Evolutionary conservation across 1,140 invertebrate species (phyloP), one percentile per base, ranked within the genome.

Genomic region (Thaumatotibia leucotreta): DNA sequence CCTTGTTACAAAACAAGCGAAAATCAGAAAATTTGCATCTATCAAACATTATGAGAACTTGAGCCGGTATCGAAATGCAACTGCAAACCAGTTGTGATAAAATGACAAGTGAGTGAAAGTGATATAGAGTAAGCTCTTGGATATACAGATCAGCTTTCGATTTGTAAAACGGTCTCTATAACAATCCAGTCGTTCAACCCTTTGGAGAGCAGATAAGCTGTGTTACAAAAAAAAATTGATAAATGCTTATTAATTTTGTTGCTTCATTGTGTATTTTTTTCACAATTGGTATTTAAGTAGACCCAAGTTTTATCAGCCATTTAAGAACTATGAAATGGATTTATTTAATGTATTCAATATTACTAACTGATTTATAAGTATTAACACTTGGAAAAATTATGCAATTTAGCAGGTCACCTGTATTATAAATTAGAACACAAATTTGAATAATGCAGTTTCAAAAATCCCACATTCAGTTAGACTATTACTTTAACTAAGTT

Each of bases 271-370:
- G 2, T 14, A 39, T 14, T 39, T 39, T 17, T 17, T n/a, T 39
- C 2, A 39, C n/a, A 39, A n/a, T 17, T 39, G n/a, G 11, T 4
- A 14, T 20, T 14, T 9, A 5, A 45, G 20, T 20, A 0, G n/a
- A 45, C 8, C 17, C 8, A 17, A 17, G 9, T 17, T 4, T 45
- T 45, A 20, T 9, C 17, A 45, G 17, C 6, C 39, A 20, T 45
- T 17, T 17, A 69, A 52, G 65, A 66, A 61, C 35, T 63, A 63
- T 66, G n/a, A n/a, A n/a, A n/a, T n/a, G n/a, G n/a, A n/a, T n/a
- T n/a, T n/a, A n/a, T n/a, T n/a, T n/a, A n/a, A n/a, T n/a, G n/a
- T n/a, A n/a, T n/a, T n/a, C n/a, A n/a, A n/a, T n/a, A n/a, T n/a
- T n/a, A n/a, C n/a, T n/a, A n/a, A n/a, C n/a, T n/a, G n/a, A n/a